Percentiles rank a stretch among this genome's conserved stretches.
These are phyloP conservation scores for Steatornis caripensis DNA, from an alignment of 2,113 vertebrate species.

Conservation along the genomic window DNA sequence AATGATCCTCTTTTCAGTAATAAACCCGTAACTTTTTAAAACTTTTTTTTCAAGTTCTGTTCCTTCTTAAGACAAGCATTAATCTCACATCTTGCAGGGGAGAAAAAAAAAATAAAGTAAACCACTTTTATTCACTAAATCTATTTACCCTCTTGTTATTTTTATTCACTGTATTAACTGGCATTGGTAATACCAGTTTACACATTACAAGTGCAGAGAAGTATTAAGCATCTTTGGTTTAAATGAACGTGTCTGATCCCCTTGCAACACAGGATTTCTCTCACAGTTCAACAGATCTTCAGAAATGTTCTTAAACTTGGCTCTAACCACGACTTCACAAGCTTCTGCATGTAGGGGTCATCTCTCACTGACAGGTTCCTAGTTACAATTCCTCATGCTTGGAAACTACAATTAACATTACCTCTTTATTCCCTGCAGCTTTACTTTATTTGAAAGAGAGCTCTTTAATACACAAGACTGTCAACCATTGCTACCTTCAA, in stretches of 20 bases:
- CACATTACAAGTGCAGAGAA: not conserved
- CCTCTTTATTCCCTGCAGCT: not conserved
- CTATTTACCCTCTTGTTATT: not conserved
- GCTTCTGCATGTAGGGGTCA: not conserved
- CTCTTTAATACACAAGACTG: not conserved
- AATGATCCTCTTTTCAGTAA: not conserved
- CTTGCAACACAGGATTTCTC: not conserved
- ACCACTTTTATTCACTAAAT: not conserved
- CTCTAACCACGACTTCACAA: not conserved
- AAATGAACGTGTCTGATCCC: not conserved
- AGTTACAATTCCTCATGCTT: not conserved
- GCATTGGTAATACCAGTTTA: not conserved
- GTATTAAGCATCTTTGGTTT: not conserved
- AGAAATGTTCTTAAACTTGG: not conserved
- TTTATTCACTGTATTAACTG: not conserved
- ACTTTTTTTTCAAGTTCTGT: not conserved
- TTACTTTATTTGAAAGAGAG: not conserved
- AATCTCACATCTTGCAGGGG: not conserved
- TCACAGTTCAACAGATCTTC: not conserved
- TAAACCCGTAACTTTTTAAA: rapidly evolving
- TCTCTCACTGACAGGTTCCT: not conserved
- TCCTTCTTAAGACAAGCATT: not conserved
- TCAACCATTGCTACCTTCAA: not conserved
- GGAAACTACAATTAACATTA: not conserved
- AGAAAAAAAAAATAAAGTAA: no score